Evolutionary conservation across 1,140 invertebrate genomes (phyloP), one percentile per base, ranked within the genome.

Genomic region (Holotrichia oblita): DNA sequence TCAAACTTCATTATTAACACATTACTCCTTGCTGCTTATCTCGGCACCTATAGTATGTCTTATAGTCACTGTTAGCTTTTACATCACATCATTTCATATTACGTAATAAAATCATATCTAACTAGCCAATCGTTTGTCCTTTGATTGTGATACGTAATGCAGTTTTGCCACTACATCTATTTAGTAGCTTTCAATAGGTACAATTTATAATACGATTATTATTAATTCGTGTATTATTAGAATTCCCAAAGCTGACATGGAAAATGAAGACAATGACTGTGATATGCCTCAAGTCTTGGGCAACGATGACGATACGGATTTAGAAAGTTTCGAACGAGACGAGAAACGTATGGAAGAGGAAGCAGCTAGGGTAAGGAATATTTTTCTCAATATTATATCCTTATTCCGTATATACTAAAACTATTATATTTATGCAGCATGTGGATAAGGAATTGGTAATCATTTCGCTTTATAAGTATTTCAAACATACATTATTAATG

Each of bases 291-390:
- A 75, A 48, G 76, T 76, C 48, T 41, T 48, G 75, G 77, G 48
- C 64, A 80, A 83, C 20, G 85, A 85, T 34, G 85, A 86, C 27
- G 84, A 85, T 78, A 85, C 85, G 7, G 86, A 87, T 79, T 61
- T 86, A 20, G 86, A 88, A 80, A 87, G 86, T 81, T 90, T 90
- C 82, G 89, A 90, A 81, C 83, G 86, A 42, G 87, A 89, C 55
- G 89, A 89, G 78, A 84, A 86, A 79, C 81, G 85, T 79, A 87
- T 89, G 81, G 87, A 87, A 69, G 87, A 88, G 79, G 87, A 89
- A 85, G 86, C 87, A 3, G 85, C 85, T 61, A 83, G 81, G 82
- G 85, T 86, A 81, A 80, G 80, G 44, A 76, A 76, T 10, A 76
- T n/a, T 74, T 40, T 40, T 40, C 3, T 3, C 2, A 69, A 17